These are phyloP conservation scores for Willowsia nigromaculata DNA, from an alignment of 2,888 invertebrate genomes.

Conservation along the genomic window DNA sequence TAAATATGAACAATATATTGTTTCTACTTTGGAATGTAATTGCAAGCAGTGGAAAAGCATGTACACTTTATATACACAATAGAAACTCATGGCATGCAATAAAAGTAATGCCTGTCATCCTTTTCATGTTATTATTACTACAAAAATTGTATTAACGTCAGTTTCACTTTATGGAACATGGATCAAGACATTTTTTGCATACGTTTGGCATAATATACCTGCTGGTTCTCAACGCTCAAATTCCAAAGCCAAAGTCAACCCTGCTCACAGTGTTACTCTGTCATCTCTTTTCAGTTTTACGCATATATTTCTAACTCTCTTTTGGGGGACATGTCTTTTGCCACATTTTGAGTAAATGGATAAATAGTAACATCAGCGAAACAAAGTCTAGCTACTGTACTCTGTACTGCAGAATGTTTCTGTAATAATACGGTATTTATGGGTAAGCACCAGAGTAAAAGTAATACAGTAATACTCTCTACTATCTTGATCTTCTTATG, in stretches of 20 bases:
- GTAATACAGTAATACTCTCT: neutral
- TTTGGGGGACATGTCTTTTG: neutral
- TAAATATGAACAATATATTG: neutral
- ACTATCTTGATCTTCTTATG: slow-evolving; percentile 6
- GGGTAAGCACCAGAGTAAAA: neutral
- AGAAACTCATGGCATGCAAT: neutral
- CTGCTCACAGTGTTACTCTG: neutral
- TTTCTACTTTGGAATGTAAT: neutral
- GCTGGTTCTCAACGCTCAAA: neutral
- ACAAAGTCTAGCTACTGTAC: neutral
- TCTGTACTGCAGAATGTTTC: neutral
- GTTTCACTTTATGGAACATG: slow-evolving; percentile 20
- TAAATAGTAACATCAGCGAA: neutral
- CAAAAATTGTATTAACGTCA: slow-evolving; percentile 42
- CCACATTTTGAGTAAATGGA: neutral
- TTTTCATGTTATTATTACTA: slow-evolving; percentile 41
- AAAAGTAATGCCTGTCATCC: slow-evolving; percentile 33
- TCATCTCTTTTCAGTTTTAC: neutral
- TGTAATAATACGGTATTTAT: neutral
- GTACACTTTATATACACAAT: neutral
- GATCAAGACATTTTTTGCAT: slow-evolving; percentile 18
- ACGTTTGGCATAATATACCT: neutral
- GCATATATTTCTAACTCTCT: neutral
- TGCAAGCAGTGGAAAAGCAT: neutral
- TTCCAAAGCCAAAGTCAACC: neutral